Base-by-base conservation (phyloP, 2,888 invertebrate species). In the Morpho helenor region DNA sequence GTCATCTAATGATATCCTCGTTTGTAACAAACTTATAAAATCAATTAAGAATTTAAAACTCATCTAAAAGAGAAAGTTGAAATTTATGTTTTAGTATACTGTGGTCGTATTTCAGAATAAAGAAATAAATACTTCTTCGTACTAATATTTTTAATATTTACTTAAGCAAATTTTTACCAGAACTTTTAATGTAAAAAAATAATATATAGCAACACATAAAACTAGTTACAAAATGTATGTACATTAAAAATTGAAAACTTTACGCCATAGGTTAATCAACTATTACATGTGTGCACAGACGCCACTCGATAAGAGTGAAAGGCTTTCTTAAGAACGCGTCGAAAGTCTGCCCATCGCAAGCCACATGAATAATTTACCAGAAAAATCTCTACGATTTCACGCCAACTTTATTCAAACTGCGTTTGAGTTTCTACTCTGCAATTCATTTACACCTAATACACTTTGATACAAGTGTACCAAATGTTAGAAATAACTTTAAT, bases 331-430 rank as follows among this genome's bases (percentile, higher is more conserved):
- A 79, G 84, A 87, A 79, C 80, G 76, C 77, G 77, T 85, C 81
- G 89, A 88, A 89, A 88, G 89, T 87, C 77, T 72, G 76, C 77
- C 80, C 84, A 82, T 79, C 82, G 82, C 82, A 78, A 82, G 83
- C 81, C 77, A 87, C 86, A 89, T 90, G 89, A 89, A 90, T 90
- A 87, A 90, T 90, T 89, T 87, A 89, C 87, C 89, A 90, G 87
- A 89, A 89, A 88, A 87, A 87, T 88, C 88, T 89, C 87, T 84
- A 86, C 89, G 88, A 87, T 90, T 90, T 89, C 88, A 87, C 89
- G 80, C 77, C 74, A 79, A 84, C 81, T 83, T 82, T 82, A 89
- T 90, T 89, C 88, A 73, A 78, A 81, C 80, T 84, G 85, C 87
- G 86, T 86, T 77, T 81, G 77, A 76, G 78, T 87, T 87, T 87